phyloP scores from a whole-genome alignment of 2,113 vertebrate genomes.

The Microcebus lehilahytsara region DNA sequence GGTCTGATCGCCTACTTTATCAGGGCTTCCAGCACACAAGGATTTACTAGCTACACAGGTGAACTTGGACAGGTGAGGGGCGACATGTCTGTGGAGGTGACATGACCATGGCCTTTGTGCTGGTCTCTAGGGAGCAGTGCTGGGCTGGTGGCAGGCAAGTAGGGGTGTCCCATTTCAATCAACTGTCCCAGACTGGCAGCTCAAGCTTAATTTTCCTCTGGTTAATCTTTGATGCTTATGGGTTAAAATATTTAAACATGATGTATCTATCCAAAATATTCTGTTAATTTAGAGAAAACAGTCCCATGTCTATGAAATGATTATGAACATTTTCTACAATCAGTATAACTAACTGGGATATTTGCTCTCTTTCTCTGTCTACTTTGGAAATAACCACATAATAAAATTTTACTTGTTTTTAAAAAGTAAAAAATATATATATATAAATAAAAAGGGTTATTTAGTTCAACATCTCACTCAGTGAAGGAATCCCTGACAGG shows the following conservation, averaged over 20 bases:
- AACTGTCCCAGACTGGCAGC: neutral
- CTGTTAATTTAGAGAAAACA: neutral
- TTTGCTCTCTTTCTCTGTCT: conserved; percentile 73
- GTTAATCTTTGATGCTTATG: neutral
- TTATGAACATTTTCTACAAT: neutral
- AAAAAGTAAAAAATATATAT: neutral
- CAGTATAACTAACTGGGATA: conserved; percentile 62
- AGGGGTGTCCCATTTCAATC: neutral
- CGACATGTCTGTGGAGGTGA: neutral
- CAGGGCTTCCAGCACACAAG: neutral
- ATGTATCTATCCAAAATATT: neutral
- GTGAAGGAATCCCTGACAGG: neutral
- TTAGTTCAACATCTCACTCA: neutral
- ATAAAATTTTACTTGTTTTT: conserved; percentile 66
- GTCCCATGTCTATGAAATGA: neutral
- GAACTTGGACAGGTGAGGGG: neutral
- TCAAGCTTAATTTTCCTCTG: neutral
- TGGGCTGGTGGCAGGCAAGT: neutral
- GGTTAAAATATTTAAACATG: neutral
- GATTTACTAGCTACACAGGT: neutral
- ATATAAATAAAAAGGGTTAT: neutral
- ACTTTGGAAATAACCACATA: conserved; percentile 80
- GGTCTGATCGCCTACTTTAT: neutral
- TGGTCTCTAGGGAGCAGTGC: neutral
- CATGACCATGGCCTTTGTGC: too few relatives aligned